Conservation (phyloP, 1,140 invertebrate species). For the Musca vetustissima region DNA sequence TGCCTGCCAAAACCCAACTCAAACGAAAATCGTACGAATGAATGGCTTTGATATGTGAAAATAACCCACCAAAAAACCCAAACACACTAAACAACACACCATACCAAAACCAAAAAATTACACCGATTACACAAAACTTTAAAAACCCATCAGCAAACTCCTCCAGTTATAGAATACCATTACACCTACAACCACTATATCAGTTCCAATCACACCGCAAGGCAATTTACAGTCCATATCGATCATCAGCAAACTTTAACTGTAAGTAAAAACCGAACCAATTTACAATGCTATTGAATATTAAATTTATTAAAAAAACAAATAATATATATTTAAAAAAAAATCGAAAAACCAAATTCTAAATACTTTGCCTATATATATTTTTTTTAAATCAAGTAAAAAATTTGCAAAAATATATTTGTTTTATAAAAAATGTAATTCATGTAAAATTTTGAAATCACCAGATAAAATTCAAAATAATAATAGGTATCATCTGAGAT, state of each 20-base stretch:
- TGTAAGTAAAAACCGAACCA: conserved; percentile 18
- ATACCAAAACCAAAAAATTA: too few species aligned
- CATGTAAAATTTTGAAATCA: conserved; percentile 11
- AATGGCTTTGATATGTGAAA: too few species aligned
- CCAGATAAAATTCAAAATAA: too few species aligned
- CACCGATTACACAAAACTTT: too few species aligned
- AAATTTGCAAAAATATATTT: conserved; percentile 4
- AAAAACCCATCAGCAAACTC: conserved; percentile 7
- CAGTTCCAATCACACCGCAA: conserved; percentile 22
- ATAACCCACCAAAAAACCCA: too few species aligned
- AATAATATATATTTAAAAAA: background rate
- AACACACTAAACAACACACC: too few species aligned
- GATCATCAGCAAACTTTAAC: conserved; percentile 19
- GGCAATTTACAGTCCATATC: conserved; percentile 23
- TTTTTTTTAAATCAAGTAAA: conserved; percentile 14
- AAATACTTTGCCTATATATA: background rate
- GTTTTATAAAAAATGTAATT: background rate
- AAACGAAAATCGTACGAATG: too few species aligned
- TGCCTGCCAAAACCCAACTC: too few species aligned
- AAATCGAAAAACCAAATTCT: background rate
- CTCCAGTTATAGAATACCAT: conserved; percentile 23
- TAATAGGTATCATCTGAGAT: too few species aligned
- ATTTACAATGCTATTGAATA: background rate
- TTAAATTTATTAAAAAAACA: background rate
- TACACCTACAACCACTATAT: conserved; percentile 24